Conservation (phyloP, 1,140 invertebrate species). For the Brachionus asplanchnoidis region DNA sequence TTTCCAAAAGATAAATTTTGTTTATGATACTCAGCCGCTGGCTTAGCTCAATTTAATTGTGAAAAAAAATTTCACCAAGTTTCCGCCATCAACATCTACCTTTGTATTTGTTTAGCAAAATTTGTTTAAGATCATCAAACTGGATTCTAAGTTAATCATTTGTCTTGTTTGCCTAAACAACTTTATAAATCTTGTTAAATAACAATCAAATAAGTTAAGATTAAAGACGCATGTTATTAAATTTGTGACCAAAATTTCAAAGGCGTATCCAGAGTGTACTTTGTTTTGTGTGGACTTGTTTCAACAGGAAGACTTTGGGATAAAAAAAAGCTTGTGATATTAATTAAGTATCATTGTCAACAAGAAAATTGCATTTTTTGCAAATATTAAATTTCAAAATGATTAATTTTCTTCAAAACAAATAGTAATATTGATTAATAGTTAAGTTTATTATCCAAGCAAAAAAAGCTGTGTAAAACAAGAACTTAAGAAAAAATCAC, state of each 20-base stretch:
- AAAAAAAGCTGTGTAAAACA: not conserved
- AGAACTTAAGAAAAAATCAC: not conserved
- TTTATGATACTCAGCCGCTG: not conserved
- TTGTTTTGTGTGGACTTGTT: not conserved
- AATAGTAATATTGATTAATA: not conserved
- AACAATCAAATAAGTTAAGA: not conserved
- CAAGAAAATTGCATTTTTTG: not conserved
- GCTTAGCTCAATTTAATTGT: not conserved
- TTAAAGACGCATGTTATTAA: not conserved
- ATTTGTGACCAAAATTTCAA: not conserved
- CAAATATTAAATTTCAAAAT: not conserved
- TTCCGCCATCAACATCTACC: not conserved
- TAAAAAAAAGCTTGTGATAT: not conserved
- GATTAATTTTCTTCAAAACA: not conserved
- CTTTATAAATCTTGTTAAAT: not conserved
- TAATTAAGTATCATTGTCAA: not conserved
- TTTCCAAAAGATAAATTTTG: not conserved
- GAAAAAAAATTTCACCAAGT: not conserved
- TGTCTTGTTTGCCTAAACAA: not conserved
- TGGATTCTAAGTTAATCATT: not conserved
- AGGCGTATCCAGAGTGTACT: not conserved
- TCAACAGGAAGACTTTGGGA: not conserved
- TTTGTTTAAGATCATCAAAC: not conserved
- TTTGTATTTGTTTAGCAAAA: not conserved
- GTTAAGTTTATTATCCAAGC: not conserved